Evolutionary conservation across 2,113 vertebrate genomes (phyloP), one percentile per base, ranked within the genome.

Genomic region (Calyptommatus sinebrachiatus): DNA sequence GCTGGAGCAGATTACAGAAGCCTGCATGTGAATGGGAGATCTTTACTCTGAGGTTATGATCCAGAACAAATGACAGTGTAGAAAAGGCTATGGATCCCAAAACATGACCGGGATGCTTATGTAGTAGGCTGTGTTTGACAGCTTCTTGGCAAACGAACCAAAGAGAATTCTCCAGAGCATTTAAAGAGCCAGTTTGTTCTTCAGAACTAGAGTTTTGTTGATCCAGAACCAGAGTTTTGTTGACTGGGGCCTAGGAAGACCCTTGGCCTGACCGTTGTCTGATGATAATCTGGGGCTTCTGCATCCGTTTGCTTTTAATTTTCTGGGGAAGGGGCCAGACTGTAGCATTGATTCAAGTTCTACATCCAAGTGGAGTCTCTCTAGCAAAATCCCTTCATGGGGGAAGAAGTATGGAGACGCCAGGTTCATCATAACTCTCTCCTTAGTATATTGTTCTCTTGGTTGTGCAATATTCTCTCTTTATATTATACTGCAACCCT

Each of bases 391-490:
- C 71, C 77, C 73, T 83, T 70, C n/a, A n/a, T n/a, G 63, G 48
- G 84, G 73, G 89, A 0, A 7, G 82, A 80, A 81, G 73, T 70
- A 71, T 78, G 46, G 73, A 79, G 4, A 84, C 84, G 89, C 82
- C 26, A 65, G 53, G 81, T 89, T 88, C 76, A 84, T 81, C 89
- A 84, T 89, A 85, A 84, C 50, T 77, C 85, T 77, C 85, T 83
- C 89, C 89, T 92, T 90, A 89, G 89, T 91, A 80, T 50, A 90
- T 91, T 90, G n/a, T 29, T 14, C 29, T 91, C 93, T 95, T 94
- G 92, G 89, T 93, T 92, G 95, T 96, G 95, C 95, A 96, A 95
- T 96, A 95, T 95, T 94, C 88, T 94, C 92, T 94, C 93, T 61
- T 94, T 84, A 90, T 94, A 92, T 93, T 94, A 90, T 91, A 89